Percentiles rank a stretch among this genome's conserved stretches.
Evolutionary conservation across 1,140 invertebrate species (phyloP).

Genomic region (Hormaphis cornu): DNA sequence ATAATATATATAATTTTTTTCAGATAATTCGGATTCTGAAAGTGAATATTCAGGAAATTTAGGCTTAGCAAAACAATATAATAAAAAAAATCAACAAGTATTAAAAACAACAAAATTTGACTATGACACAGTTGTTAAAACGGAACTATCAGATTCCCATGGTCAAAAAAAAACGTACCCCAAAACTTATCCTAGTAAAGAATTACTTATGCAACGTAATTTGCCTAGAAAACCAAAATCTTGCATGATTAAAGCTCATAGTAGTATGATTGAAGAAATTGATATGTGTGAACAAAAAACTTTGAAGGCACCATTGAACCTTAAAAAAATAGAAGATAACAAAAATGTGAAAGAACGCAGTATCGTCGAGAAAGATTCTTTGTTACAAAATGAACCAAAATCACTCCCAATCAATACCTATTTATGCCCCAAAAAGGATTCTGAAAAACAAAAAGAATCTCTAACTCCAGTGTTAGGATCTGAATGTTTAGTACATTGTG

Average conservation of each 20-base stretch:
- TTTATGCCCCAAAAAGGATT: too few species aligned
- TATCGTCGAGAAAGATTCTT: neutral
- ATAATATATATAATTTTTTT: too few species aligned
- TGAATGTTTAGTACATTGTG: too few species aligned
- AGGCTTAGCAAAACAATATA: neutral
- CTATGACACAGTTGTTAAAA: neutral
- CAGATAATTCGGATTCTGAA: slow-evolving; percentile 21
- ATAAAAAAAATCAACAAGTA: neutral
- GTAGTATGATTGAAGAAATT: neutral
- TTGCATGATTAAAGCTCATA: neutral
- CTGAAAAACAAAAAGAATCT: too few species aligned
- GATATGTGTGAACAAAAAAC: neutral
- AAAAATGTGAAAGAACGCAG: neutral
- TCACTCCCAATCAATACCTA: too few species aligned
- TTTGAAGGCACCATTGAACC: neutral
- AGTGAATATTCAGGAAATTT: neutral
- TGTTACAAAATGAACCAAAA: too few species aligned
- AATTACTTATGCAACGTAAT: neutral
- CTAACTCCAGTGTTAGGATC: too few species aligned
- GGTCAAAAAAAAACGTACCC: neutral
- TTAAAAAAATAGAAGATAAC: neutral
- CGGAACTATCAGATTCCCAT: neutral
- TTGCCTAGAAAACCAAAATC: neutral
- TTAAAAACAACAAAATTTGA: neutral
- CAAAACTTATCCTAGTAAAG: slow-evolving; percentile 17